Evolutionary conservation across 2,797 vertebrate genomes (phyloP).

Genomic region (Cynodonichthys magdalenae): DNA sequence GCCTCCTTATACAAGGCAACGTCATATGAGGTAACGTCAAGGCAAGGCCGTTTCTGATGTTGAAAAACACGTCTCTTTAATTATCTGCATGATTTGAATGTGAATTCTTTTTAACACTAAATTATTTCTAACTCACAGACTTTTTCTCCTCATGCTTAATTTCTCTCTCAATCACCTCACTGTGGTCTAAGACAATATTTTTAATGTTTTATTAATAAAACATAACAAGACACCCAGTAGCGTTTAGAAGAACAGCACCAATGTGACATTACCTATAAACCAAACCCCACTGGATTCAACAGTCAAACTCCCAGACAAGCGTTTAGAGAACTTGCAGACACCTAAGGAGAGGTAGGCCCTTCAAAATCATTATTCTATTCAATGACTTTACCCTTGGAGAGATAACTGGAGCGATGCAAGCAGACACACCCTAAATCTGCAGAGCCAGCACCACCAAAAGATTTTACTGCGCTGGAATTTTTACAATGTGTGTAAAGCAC

Average conservation of each 20-base stretch:
- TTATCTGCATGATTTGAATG: conserved; percentile 25
- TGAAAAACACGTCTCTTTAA: conserved; percentile 26
- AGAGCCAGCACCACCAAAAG: conserved; percentile 9
- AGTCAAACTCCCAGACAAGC: conserved; percentile 32
- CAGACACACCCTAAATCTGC: conserved; percentile 32
- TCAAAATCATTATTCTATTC: conserved; percentile 48
- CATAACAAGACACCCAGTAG: conserved; percentile 54
- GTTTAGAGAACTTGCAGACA: conserved; percentile 49
- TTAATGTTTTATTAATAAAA: conserved; percentile 48
- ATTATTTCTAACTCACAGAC: conserved; percentile 46
- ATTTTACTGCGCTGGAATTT: conserved; percentile 13
- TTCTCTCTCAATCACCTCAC: conserved; percentile 46
- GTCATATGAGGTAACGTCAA: conserved; percentile 16
- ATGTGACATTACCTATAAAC: conserved; percentile 56
- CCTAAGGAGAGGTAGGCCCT: conserved; percentile 36
- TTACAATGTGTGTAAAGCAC: not conserved
- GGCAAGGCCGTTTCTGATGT: conserved; percentile 13
- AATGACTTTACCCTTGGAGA: conserved; percentile 34
- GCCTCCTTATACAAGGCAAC: conserved; percentile 10
- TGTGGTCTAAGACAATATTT: conserved; percentile 46
- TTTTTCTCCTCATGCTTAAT: conserved; percentile 33
- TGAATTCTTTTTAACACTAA: conserved; percentile 36
- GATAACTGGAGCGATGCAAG: conserved; percentile 19
- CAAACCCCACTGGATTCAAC: conserved; percentile 44
- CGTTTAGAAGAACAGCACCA: conserved; percentile 50